A percentile compares a stretch with the other conserved stretches of the same genome.
phyloP scores from a whole-genome alignment of 2,888 invertebrate species.

The Tipula helvola region DNA sequence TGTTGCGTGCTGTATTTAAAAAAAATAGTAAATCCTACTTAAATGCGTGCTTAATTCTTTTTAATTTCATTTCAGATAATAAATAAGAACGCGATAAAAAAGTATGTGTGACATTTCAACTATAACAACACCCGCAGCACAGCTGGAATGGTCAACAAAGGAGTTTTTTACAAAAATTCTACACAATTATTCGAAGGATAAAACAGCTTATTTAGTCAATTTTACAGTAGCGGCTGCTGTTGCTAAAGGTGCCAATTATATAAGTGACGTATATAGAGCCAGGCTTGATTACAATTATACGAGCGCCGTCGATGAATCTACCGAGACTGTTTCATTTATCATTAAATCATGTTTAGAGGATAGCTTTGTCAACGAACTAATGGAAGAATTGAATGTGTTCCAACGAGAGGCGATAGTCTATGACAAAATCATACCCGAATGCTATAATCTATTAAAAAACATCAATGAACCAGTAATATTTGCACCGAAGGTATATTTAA shows the following conservation, averaged over 20 bases:
- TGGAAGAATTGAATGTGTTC: slow-evolving; percentile 24
- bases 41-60: background rate
- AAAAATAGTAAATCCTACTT: background rate
- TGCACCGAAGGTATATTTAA: slow-evolving; percentile 21
- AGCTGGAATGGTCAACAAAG: background rate
- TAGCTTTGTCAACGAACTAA: slow-evolving; percentile 21
- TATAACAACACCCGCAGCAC: background rate
- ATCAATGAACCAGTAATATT: slow-evolving; percentile 22
- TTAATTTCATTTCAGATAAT: background rate
- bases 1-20: background rate
- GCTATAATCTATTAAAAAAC: slow-evolving; percentile 18
- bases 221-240: slow-evolving; percentile 18
- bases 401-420: slow-evolving; percentile 23
- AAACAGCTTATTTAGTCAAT: background rate
- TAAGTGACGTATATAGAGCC: slow-evolving; percentile 22
- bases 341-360: slow-evolving; percentile 23
- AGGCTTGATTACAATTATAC: slow-evolving; percentile 17
- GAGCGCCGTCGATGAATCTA: background rate
- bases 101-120: background rate
- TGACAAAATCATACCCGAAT: slow-evolving; percentile 19
- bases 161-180: background rate
- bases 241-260: slow-evolving; percentile 25
- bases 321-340: slow-evolving; percentile 18
- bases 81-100: background rate
- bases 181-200: background rate